Percentiles rank a stretch among this genome's conserved stretches.
These are phyloP conservation scores for Peromyscus californicus DNA, from an alignment of 2,113 vertebrate genomes.

Conservation along the genomic window DNA sequence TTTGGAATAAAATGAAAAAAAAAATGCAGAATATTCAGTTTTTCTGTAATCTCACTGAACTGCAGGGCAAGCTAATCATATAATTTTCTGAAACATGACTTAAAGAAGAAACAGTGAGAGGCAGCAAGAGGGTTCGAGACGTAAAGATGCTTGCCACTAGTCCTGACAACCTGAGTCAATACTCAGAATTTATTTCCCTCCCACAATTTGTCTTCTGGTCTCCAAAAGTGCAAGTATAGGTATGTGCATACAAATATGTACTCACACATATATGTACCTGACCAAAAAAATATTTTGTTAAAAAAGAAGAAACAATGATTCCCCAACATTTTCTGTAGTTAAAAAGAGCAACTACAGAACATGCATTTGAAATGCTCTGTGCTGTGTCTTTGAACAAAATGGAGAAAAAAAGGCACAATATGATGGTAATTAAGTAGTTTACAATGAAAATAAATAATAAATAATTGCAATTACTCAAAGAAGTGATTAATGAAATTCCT, in stretches of 20 bases:
- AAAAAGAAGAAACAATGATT: not conserved
- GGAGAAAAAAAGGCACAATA: not conserved
- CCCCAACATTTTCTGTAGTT: not conserved
- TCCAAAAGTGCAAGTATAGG: too few relatives aligned
- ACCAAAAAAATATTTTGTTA: not conserved
- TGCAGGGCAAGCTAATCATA: not conserved
- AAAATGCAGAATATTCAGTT: not conserved
- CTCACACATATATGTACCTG: not conserved
- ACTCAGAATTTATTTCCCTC: not conserved
- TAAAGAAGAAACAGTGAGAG: not conserved
- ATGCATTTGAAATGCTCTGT: not conserved
- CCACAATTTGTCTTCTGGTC: not conserved
- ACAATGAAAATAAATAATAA: slow-evolving; percentile 55
- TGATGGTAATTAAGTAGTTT: slow-evolving; percentile 15
- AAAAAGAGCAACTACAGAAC: not conserved
- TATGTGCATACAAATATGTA: not conserved
- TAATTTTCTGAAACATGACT: not conserved
- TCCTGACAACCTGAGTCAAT: not conserved
- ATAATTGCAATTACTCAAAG: slow-evolving; percentile 31
- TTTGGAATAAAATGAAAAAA: not conserved
- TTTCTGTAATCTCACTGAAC: not conserved
- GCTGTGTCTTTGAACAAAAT: not conserved
- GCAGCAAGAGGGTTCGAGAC: too few relatives aligned
- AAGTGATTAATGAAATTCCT: slow-evolving; percentile 31
- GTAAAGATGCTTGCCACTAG: not conserved